Evolutionary conservation across 2,888 invertebrate genomes (phyloP).

Genomic region (Spilosoma lubricipeda): DNA sequence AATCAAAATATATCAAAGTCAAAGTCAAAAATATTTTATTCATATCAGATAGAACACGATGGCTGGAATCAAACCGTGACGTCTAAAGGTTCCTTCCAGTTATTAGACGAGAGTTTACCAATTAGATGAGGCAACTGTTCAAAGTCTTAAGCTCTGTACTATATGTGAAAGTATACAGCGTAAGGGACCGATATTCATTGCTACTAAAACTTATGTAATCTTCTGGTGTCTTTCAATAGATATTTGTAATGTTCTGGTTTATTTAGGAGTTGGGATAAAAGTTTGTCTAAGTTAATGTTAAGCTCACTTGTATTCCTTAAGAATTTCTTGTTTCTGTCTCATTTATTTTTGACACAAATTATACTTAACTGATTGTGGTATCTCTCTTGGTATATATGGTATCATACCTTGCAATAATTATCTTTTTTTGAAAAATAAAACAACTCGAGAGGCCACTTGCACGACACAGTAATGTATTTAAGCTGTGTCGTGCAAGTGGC

Average conservation of each 20-base stretch:
- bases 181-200: conserved; percentile 1
- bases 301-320: background rate
- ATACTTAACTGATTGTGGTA: too few species aligned
- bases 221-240: background rate
- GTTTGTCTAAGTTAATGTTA: background rate
- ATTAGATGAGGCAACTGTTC: conserved; percentile 48
- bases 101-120: conserved; percentile 49
- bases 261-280: background rate
- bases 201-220: background rate
- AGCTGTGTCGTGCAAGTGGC: too few species aligned
- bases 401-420: too few species aligned
- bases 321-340: background rate
- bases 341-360: too few species aligned
- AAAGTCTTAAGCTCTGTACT: conserved; percentile 41
- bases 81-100: conserved; percentile 20
- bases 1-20: too few species aligned
- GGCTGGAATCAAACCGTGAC: background rate
- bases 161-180: conserved; percentile 40
- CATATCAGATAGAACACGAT: too few species aligned
- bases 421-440: too few species aligned
- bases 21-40: too few species aligned
- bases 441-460: too few species aligned
- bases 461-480: too few species aligned
- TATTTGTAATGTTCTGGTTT: background rate
- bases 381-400: too few species aligned